A percentile compares a stretch with the other conserved stretches of the same genome.
These are phyloP conservation scores for Panzeria rudis DNA, from an alignment of 2,888 invertebrate species.

Conservation along the genomic window DNA sequence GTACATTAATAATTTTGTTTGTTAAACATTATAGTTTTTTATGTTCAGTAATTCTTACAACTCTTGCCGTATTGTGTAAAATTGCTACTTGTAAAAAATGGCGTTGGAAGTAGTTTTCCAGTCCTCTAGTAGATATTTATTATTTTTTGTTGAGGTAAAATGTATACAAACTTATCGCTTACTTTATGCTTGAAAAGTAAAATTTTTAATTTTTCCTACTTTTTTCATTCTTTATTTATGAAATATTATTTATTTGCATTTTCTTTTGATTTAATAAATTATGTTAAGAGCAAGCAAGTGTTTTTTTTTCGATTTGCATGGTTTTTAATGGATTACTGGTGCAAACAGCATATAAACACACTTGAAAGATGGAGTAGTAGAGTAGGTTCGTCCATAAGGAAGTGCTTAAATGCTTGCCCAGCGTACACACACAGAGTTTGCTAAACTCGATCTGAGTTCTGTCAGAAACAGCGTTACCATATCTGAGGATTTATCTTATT, in stretches of 20 bases:
- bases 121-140: background rate
- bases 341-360: background rate
- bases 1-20: background rate
- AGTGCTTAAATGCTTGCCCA: background rate
- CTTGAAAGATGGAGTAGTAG: background rate
- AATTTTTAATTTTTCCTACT: background rate
- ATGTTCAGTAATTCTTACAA: background rate
- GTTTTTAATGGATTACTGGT: background rate
- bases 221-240: background rate
- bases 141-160: background rate
- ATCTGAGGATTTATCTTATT: too few species aligned
- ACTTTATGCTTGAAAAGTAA: background rate
- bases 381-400: background rate
- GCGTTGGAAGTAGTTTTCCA: background rate
- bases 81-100: background rate
- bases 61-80: background rate
- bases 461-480: too few species aligned
- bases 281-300: slow-evolving; percentile 11
- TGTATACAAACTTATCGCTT: background rate
- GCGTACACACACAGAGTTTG: too few species aligned
- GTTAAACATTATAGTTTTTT: background rate
- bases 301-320: background rate
- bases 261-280: slow-evolving; percentile 40
- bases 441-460: too few species aligned
- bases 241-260: slow-evolving; percentile 14